A percentile compares a stretch with the other conserved stretches of the same genome.
These are phyloP conservation scores for Dendrolimus kikuchii DNA, from an alignment of 1,140 invertebrate species.

Conservation along the genomic window DNA sequence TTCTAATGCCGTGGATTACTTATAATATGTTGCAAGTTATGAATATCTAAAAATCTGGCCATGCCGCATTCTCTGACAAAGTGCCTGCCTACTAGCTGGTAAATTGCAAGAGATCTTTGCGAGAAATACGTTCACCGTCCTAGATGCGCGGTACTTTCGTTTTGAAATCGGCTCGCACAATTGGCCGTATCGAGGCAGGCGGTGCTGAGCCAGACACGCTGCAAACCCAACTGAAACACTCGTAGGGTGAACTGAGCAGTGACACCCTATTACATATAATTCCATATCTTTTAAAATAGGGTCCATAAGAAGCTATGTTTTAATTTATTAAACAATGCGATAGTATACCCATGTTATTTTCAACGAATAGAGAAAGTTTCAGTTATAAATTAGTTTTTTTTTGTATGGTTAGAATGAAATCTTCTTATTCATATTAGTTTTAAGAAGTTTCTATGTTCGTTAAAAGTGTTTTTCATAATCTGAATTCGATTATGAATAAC, in stretches of 20 bases:
- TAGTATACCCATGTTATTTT: too few species aligned
- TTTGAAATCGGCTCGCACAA: constrained; percentile 70
- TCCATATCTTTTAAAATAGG: too few species aligned
- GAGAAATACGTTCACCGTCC: constrained; percentile 69
- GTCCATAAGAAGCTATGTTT: too few species aligned
- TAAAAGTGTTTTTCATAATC: too few species aligned
- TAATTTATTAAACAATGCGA: too few species aligned
- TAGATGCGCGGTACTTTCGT: constrained; percentile 70
- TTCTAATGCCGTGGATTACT: constrained; percentile 20
- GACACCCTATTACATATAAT: too few species aligned
- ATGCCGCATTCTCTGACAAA: constrained; percentile 38
- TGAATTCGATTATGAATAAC: too few species aligned
- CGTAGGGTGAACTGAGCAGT: neutral
- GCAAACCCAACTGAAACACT: constrained; percentile 15
- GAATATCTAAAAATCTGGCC: constrained; percentile 43
- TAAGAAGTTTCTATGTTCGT: too few species aligned
- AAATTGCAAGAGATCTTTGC: constrained; percentile 62
- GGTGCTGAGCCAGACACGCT: constrained; percentile 42
- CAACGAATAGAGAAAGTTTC: too few species aligned
- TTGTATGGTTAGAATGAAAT: too few species aligned
- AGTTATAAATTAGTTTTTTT: too few species aligned
- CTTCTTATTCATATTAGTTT: too few species aligned
- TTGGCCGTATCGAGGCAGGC: constrained; percentile 51
- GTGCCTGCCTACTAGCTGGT: constrained; percentile 25
- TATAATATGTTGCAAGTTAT: constrained; percentile 37